Evolutionary conservation across 1,140 invertebrate genomes (phyloP).

Genomic region (Anagrus nilaparvatae): DNA sequence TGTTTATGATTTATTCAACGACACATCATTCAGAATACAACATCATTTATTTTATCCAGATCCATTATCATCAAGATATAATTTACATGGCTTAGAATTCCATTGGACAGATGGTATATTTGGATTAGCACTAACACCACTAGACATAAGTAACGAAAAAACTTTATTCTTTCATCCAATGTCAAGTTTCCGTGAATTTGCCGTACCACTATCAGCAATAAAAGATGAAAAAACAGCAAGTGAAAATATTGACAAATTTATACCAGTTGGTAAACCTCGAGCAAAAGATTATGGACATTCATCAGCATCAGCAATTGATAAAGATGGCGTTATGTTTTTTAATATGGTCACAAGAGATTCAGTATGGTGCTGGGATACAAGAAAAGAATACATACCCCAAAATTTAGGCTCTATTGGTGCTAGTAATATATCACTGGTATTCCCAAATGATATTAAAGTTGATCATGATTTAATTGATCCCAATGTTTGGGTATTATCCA

Average conservation of each 20-base stretch:
- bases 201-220: constrained; percentile 54
- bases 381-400: constrained; percentile 53
- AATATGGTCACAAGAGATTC: constrained; percentile 63
- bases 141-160: constrained; percentile 45
- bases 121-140: constrained; percentile 57
- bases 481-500: constrained; percentile 64
- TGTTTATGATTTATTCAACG: constrained; percentile 55
- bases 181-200: constrained; percentile 67
- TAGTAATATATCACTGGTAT: constrained; percentile 51
- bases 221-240: constrained; percentile 45
- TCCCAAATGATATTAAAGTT: constrained; percentile 69
- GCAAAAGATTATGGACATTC: constrained; percentile 56
- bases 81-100: constrained; percentile 60
- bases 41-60: constrained; percentile 70
- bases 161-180: constrained; percentile 68
- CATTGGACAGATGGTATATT: constrained; percentile 76
- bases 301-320: constrained; percentile 59
- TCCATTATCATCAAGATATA: constrained; percentile 57
- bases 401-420: constrained; percentile 52
- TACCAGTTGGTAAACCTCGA: constrained; percentile 48
- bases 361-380: constrained; percentile 69
- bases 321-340: constrained; percentile 64
- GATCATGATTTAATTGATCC: constrained; percentile 57
- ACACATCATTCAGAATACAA: constrained; percentile 59
- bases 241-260: constrained; percentile 47